These are phyloP conservation scores for Zingel zingel DNA, from an alignment of 2,113 vertebrate species.

Conservation along the genomic window DNA sequence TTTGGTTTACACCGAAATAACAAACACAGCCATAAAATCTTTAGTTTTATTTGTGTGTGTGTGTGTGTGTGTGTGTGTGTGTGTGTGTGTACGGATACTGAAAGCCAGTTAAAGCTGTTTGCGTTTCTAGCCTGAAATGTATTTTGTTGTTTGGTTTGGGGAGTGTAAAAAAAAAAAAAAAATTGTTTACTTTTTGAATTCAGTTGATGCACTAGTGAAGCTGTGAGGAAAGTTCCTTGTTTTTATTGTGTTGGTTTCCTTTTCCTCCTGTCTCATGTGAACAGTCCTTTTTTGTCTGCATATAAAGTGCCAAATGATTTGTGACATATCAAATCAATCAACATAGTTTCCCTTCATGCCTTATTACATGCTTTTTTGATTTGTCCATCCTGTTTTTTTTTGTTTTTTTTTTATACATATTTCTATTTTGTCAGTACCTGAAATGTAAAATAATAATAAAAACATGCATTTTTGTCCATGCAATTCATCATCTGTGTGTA, in stretches of 20 bases:
- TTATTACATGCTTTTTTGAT: not conserved
- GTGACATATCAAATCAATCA: not conserved
- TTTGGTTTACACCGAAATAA: constrained; percentile 1
- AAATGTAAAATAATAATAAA: constrained; percentile 19
- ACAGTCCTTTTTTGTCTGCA: not conserved
- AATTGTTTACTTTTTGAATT: not conserved
- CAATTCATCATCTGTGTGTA: constrained; percentile 22
- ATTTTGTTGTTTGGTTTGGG: not conserved
- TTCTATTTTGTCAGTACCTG: constrained; percentile 14
- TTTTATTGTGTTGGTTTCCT: not conserved
- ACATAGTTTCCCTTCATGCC: constrained; percentile 7
- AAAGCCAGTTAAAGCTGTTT: not conserved
- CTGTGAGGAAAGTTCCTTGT: not conserved
- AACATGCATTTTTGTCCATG: constrained; percentile 7
- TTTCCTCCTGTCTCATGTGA: not conserved
- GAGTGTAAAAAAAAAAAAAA: not conserved
- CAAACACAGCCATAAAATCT: not conserved
- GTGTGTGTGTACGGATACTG: not conserved
- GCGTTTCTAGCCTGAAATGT: not conserved
- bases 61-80: not conserved
- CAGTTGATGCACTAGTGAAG: not conserved
- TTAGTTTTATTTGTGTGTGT: not conserved
- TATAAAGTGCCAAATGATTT: constrained; percentile 27
- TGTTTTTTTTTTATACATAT: constrained; percentile 12
- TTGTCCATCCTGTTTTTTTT: constrained; percentile 9